Conservation (phyloP, 2,888 invertebrate genomes). For the Campoplex nolae region DNA sequence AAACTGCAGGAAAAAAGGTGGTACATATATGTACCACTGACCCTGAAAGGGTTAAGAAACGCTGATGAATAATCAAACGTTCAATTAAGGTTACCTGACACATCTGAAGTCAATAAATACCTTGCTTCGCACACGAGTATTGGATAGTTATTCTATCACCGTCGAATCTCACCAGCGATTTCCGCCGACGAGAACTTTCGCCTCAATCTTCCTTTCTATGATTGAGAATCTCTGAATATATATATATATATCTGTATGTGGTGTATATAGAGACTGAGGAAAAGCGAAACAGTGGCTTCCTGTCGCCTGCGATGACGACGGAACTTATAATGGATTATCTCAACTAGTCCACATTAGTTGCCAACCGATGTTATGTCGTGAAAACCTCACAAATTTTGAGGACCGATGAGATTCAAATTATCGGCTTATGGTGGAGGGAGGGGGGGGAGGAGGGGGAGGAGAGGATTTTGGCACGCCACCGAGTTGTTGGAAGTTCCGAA, state of each 20-base stretch:
- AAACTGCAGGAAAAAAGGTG: too few relatives aligned
- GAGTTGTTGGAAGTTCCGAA: constrained; percentile 54
- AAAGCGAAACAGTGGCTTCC: constrained; percentile 13
- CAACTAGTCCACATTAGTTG: constrained; percentile 24
- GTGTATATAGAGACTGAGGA: neutral
- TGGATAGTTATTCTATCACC: constrained; percentile 50
- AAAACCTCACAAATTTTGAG: constrained; percentile 51
- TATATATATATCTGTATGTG: neutral
- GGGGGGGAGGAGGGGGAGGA: too few relatives aligned
- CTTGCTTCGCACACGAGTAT: constrained; percentile 23
- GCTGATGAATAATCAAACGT: neutral
- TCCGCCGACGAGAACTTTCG: constrained; percentile 44
- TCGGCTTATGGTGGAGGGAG: constrained; percentile 43
- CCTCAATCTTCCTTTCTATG: neutral
- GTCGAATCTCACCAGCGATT: constrained; percentile 31
- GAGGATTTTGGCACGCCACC: constrained; percentile 9
- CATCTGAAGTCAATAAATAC: neutral
- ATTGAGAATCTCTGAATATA: neutral
- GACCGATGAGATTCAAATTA: constrained; percentile 51
- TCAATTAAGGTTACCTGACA: neutral
- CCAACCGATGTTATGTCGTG: constrained; percentile 28
- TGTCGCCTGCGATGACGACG: neutral
- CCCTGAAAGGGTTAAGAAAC: neutral
- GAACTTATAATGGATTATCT: constrained; percentile 46
- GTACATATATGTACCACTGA: too few relatives aligned